A percentile compares a stretch with the other conserved stretches of the same genome.
Evolutionary conservation across 2,113 vertebrate species (phyloP).

Genomic region (Ammospiza nelsoni): DNA sequence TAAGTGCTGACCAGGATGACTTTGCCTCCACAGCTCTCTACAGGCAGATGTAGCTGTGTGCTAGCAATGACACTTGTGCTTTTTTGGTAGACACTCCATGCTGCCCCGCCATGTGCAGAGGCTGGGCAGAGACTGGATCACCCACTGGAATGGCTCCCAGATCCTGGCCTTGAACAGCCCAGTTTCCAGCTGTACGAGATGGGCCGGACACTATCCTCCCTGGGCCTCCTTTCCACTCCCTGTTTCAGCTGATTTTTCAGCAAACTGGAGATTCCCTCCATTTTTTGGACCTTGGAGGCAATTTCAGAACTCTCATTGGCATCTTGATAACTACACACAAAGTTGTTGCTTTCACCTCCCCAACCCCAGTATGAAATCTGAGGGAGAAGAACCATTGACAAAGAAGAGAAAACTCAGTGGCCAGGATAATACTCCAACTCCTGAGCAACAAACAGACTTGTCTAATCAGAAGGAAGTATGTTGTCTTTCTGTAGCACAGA

Average conservation of each 20-base stretch:
- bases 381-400: constrained; percentile 74
- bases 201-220: constrained; percentile 64
- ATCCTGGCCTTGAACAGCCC: constrained; percentile 61
- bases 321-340: constrained; percentile 52
- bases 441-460: constrained; percentile 13
- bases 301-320: constrained; percentile 53
- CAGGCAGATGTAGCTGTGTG: neutral
- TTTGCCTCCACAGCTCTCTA: neutral
- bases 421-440: constrained; percentile 18
- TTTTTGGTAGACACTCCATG: constrained; percentile 81
- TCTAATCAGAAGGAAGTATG: neutral
- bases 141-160: constrained; percentile 67
- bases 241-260: constrained; percentile 50
- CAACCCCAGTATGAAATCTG: constrained; percentile 74
- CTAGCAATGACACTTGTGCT: neutral
- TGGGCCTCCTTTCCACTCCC: constrained; percentile 57
- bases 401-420: constrained; percentile 80
- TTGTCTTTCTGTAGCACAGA: neutral
- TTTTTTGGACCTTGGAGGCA: constrained; percentile 65
- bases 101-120: constrained; percentile 80
- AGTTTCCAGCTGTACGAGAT: constrained; percentile 73
- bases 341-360: constrained; percentile 74
- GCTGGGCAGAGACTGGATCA: constrained; percentile 75
- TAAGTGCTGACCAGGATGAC: neutral
- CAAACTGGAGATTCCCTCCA: constrained; percentile 24